Conservation (phyloP, 1,140 invertebrate species). For the Helicoverpa armigera region DNA sequence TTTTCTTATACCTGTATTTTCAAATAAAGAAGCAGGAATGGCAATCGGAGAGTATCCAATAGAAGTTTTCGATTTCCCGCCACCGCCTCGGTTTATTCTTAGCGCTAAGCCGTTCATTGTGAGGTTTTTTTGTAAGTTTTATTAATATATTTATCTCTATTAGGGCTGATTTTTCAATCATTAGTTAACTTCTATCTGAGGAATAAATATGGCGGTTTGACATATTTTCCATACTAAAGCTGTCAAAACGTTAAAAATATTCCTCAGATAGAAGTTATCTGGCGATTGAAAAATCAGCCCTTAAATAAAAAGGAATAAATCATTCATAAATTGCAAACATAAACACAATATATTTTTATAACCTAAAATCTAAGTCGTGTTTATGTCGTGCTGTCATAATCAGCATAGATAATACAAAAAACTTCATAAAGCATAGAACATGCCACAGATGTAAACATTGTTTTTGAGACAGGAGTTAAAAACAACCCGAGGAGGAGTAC, state of each 20-base stretch:
- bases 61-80: constrained; percentile 62
- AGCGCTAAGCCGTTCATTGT: constrained; percentile 69
- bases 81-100: constrained; percentile 66
- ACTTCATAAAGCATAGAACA: no score
- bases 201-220: no score
- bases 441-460: no score
- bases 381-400: background rate
- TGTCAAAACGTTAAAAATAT: no score
- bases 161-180: no score
- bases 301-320: no score
- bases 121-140: background rate
- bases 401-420: background rate
- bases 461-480: no score
- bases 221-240: no score
- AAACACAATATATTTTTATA: constrained; percentile 30
- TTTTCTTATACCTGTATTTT: constrained; percentile 49
- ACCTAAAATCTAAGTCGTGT: constrained; percentile 1
- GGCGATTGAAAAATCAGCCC: no score
- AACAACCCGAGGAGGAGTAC: no score
- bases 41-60: constrained; percentile 61
- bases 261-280: no score
- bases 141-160: background rate
- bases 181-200: no score
- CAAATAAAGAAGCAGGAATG: constrained; percentile 49
- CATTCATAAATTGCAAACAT: constrained; percentile 11